Evolutionary conservation across 2,113 vertebrate species (phyloP).

Genomic region (Struthidea cinerea): DNA sequence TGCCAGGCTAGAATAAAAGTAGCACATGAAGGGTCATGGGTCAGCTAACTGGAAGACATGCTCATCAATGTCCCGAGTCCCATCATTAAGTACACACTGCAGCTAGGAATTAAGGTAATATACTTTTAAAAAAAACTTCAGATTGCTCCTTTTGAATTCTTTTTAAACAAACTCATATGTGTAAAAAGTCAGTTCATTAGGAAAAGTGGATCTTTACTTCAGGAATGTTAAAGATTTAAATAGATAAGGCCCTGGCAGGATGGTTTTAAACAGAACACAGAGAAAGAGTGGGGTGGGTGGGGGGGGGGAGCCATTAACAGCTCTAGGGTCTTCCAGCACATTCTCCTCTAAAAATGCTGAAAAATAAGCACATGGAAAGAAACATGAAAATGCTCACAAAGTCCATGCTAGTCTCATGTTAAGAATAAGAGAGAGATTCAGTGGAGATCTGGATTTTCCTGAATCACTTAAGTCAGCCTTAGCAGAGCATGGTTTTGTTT

Average conservation of each 20-base stretch:
- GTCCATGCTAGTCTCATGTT: background rate
- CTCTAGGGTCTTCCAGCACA: background rate
- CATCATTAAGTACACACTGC: background rate
- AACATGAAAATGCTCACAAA: background rate
- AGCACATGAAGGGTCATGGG: background rate
- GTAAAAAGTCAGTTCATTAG: background rate
- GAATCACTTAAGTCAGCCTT: background rate
- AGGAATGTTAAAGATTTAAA: background rate
- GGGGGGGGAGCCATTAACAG: background rate
- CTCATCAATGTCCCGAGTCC: background rate
- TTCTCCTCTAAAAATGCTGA: background rate
- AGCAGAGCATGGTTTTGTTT: background rate
- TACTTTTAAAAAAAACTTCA: background rate
- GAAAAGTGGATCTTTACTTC: background rate
- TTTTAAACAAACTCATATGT: fast-evolving
- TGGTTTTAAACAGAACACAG: background rate
- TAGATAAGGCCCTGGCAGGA: background rate
- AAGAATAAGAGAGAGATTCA: background rate
- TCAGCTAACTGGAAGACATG: background rate
- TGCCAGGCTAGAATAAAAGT: background rate
- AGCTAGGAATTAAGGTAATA: background rate
- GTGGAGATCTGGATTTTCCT: background rate
- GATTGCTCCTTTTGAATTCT: background rate
- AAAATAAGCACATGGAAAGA: background rate
- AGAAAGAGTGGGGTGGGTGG: background rate